Conservation (phyloP, 2,113 vertebrate genomes). For the Onychorhynchus coronatus region DNA sequence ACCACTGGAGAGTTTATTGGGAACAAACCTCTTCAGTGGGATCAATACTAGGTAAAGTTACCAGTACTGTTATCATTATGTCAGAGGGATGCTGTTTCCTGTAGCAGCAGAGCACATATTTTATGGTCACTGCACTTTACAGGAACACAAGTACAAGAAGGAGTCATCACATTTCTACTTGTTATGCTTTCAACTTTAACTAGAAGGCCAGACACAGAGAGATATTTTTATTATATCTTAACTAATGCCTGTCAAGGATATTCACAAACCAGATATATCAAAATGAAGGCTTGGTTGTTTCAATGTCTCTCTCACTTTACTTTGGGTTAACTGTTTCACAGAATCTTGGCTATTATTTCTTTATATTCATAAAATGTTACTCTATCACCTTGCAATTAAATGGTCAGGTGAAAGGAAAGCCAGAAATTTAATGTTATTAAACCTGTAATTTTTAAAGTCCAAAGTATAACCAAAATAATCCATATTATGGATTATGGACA, state of each 20-base stretch:
- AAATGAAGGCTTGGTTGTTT: not conserved
- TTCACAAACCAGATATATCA: not conserved
- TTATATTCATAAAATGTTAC: not conserved
- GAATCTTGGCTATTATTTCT: not conserved
- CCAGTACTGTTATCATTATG: not conserved
- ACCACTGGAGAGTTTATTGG: not conserved
- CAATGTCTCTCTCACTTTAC: not conserved
- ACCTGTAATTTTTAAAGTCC: not conserved
- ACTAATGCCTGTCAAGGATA: not conserved
- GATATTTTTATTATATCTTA: not conserved
- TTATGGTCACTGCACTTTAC: not conserved
- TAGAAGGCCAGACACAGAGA: not conserved
- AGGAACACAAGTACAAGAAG: not conserved
- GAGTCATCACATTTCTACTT: not conserved
- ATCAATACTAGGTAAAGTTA: not conserved
- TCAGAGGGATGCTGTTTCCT: not conserved
- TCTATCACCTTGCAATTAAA: not conserved
- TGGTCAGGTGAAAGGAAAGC: not conserved
- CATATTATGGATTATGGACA: not conserved
- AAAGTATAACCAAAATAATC: conserved; percentile 13
- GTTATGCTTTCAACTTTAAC: not conserved
- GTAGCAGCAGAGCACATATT: not conserved
- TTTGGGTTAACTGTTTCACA: not conserved
- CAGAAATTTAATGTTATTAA: not conserved
- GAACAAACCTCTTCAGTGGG: not conserved